These are phyloP conservation scores for Portevinia maculata DNA, from an alignment of 2,888 invertebrate species.

Conservation along the genomic window DNA sequence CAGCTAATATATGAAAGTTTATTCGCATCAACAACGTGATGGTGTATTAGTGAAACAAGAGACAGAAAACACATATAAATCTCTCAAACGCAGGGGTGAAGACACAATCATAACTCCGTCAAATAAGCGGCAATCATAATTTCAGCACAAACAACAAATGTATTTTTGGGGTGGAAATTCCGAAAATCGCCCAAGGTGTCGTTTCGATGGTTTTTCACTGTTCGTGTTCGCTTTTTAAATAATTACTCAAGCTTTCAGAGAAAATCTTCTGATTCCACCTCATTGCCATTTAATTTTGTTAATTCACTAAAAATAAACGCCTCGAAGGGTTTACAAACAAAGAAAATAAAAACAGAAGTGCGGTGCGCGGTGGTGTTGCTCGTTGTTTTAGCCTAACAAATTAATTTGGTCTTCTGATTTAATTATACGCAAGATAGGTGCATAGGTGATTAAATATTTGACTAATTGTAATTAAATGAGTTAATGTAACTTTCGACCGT, in stretches of 20 bases:
- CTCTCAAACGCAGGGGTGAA: conserved; percentile 22
- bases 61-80: conserved; percentile 47
- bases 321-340: conserved; percentile 43
- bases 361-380: conserved; percentile 2
- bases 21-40: conserved; percentile 44
- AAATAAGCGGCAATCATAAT: conserved; percentile 48
- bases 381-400: conserved; percentile 50
- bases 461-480: conserved; percentile 66
- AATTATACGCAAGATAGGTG: conserved; percentile 56
- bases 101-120: conserved; percentile 60
- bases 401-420: conserved; percentile 15
- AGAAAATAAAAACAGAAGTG: conserved; percentile 7
- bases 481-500: conserved; percentile 48
- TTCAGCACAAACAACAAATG: conserved; percentile 48
- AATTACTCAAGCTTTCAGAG: conserved; percentile 77
- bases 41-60: conserved; percentile 18
- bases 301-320: conserved; percentile 80
- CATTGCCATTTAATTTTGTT: conserved; percentile 83
- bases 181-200: conserved; percentile 48
- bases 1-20: conserved; percentile 40
- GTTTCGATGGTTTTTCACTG: conserved; percentile 41
- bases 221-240: conserved; percentile 65
- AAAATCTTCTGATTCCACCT: conserved; percentile 83
- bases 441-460: conserved; percentile 62
- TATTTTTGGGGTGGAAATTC: conserved; percentile 60